Evolutionary conservation across 2,888 invertebrate genomes (phyloP).

Genomic region (Bombylius major): DNA sequence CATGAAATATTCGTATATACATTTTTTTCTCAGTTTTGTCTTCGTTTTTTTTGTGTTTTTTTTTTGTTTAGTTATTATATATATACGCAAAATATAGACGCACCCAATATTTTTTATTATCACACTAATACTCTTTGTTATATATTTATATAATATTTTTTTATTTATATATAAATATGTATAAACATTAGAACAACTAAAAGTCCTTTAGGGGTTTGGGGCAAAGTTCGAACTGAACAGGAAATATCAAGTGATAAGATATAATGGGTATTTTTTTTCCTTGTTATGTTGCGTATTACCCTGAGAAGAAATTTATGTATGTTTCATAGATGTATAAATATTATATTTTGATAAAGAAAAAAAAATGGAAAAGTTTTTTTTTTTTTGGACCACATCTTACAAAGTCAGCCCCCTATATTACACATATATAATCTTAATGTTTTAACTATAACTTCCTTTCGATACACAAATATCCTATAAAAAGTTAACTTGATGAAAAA

Average conservation of each 20-base stretch:
- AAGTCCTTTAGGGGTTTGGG: slow-evolving; percentile 3
- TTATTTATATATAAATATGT: no score
- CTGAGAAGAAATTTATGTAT: background rate
- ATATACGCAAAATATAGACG: slow-evolving; percentile 6
- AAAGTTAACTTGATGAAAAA: no score
- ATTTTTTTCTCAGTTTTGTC: background rate
- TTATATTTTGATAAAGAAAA: background rate
- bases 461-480: no score
- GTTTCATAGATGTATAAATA: background rate
- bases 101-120: background rate
- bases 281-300: background rate
- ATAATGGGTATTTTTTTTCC: slow-evolving; percentile 1
- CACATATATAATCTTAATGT: no score
- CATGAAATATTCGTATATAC: slow-evolving; percentile 7
- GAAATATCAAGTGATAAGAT: slow-evolving; percentile 14
- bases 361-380: no score
- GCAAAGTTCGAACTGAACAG: slow-evolving; percentile 7
- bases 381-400: no score
- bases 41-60: background rate
- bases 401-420: no score
- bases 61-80: background rate
- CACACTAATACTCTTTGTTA: slow-evolving; percentile 4
- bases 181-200: background rate
- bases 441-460: no score
- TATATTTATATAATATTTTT: background rate